These are phyloP conservation scores for Enteromius radiatus DNA, from an alignment of 2,797 vertebrate species.

Conservation along the genomic window DNA sequence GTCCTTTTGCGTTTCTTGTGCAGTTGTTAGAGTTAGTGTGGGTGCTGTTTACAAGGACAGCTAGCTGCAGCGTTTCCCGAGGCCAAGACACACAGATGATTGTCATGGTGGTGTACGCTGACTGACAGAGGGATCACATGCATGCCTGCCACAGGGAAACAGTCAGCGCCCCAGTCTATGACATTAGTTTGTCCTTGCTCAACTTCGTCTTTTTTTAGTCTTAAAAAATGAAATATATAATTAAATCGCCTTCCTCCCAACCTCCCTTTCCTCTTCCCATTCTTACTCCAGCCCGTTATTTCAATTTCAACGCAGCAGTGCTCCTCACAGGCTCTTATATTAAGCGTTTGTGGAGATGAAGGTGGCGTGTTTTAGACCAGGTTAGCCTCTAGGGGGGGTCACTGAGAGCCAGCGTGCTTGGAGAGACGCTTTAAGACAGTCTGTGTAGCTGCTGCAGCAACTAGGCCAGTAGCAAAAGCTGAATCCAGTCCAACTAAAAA, in stretches of 20 bases:
- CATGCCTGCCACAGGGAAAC: constrained; percentile 80
- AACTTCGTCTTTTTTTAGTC: constrained; percentile 75
- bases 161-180: constrained; percentile 79
- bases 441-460: constrained; percentile 59
- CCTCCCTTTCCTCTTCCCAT: constrained; percentile 63
- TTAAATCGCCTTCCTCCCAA: constrained; percentile 64
- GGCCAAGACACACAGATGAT: constrained; percentile 79
- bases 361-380: constrained; percentile 62
- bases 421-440: constrained; percentile 59
- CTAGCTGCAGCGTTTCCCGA: constrained; percentile 76
- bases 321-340: constrained; percentile 51
- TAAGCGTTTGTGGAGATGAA: constrained; percentile 58
- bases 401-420: constrained; percentile 60
- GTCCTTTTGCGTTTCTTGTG: constrained; percentile 62
- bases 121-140: constrained; percentile 83
- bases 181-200: constrained; percentile 87
- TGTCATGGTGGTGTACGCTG: constrained; percentile 82
- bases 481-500: constrained; percentile 73
- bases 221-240: constrained; percentile 65
- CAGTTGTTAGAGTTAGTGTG: constrained; percentile 74
- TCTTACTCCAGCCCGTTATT: constrained; percentile 55
- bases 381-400: constrained; percentile 68
- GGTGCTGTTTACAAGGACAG: constrained; percentile 82
- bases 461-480: constrained; percentile 69
- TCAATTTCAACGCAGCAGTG: constrained; percentile 41